A percentile compares a stretch with the other conserved stretches of the same genome.
Conservation (phyloP, 2,888 invertebrate species). For the Diachrysia chrysitis region DNA sequence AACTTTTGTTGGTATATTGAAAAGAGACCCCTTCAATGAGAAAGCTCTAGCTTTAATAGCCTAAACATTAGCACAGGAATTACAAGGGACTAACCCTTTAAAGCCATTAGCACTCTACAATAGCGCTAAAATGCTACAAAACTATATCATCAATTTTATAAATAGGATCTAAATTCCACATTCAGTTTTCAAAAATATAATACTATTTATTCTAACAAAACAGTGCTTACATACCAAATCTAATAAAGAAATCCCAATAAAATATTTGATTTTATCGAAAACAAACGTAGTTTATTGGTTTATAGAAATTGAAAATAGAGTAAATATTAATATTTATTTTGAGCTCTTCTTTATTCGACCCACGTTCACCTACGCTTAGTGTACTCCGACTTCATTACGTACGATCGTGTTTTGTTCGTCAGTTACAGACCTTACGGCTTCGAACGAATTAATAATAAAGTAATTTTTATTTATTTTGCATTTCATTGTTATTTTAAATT, state of each 20-base stretch:
- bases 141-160: neutral
- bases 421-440: neutral
- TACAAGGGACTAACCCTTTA: constrained; percentile 74
- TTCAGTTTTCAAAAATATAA: neutral
- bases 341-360: constrained; percentile 17
- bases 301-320: constrained; percentile 17
- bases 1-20: constrained; percentile 61
- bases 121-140: constrained; percentile 60
- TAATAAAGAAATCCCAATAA: neutral
- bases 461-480: no score
- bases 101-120: constrained; percentile 70
- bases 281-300: constrained; percentile 17
- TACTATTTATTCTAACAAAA: neutral
- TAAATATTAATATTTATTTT: constrained; percentile 19
- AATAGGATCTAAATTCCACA: neutral
- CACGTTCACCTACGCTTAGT: constrained; percentile 17
- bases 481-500: no score
- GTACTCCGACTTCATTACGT: constrained; percentile 1
- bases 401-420: neutral
- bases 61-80: constrained; percentile 77
- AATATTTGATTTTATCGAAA: constrained; percentile 12
- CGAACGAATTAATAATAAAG: no score
- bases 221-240: neutral
- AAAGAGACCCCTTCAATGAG: constrained; percentile 65
- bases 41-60: constrained; percentile 71